Percentiles rank a stretch among this genome's conserved stretches.
Conservation (phyloP, 2,797 vertebrate genomes). For the Liasis olivaceus region DNA sequence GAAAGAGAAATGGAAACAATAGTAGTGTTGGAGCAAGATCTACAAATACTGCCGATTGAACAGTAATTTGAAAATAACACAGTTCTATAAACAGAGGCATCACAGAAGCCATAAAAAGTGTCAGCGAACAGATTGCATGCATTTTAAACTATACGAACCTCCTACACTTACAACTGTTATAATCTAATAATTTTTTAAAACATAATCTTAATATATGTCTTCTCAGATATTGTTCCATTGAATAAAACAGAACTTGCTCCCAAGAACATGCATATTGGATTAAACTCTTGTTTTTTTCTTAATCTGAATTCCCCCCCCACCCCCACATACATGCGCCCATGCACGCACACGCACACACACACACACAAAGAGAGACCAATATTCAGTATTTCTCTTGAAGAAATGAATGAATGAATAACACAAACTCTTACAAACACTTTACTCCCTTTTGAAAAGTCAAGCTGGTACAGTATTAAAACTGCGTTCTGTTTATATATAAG, state of each 20-base stretch:
- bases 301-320: background rate
- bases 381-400: background rate
- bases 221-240: background rate
- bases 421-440: background rate
- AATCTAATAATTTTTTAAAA: background rate
- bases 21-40: slow-evolving; percentile 21
- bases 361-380: background rate
- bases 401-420: background rate
- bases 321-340: background rate
- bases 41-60: background rate
- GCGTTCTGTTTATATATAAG: background rate
- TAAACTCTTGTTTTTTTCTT: background rate
- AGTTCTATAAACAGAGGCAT: slow-evolving; percentile 45
- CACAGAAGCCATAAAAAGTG: background rate
- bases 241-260: background rate
- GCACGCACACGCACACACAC: background rate
- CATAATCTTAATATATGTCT: background rate
- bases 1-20: slow-evolving; percentile 59
- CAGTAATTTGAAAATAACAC: slow-evolving; percentile 46
- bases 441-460: background rate
- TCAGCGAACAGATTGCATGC: slow-evolving; percentile 8
- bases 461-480: background rate
- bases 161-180: background rate
- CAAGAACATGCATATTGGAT: background rate
- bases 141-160: background rate